phyloP scores from a whole-genome alignment of 2,888 invertebrate species.

The Pseudoips prasinana region DNA sequence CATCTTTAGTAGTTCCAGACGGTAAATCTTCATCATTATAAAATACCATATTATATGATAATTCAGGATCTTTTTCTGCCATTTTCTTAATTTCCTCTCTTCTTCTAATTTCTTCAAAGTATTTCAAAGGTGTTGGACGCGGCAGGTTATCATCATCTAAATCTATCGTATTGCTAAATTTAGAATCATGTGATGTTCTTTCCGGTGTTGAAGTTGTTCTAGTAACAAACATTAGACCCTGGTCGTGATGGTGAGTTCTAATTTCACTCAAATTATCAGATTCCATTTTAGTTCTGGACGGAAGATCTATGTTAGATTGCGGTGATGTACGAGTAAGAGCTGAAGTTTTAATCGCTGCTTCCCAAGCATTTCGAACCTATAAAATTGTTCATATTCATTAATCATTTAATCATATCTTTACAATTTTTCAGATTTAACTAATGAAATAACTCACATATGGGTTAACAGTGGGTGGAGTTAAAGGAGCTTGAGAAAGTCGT shows the following conservation, averaged over 20 bases:
- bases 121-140: neutral
- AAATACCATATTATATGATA: conserved; percentile 50
- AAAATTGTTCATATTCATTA: too few species aligned
- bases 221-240: conserved; percentile 2
- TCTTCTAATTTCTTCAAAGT: conserved; percentile 13
- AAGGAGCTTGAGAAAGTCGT: conserved; percentile 36
- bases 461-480: conserved; percentile 42
- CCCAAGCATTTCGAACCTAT: too few species aligned
- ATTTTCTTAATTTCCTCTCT: conserved; percentile 23
- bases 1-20: conserved; percentile 30
- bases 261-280: too few species aligned
- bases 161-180: conserved; percentile 22
- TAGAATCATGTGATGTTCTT: conserved; percentile 25
- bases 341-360: too few species aligned
- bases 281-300: too few species aligned
- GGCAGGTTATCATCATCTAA: neutral
- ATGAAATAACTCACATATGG: conserved; percentile 38
- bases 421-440: neutral
- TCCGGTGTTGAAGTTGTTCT: conserved; percentile 24
- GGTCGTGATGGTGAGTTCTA: too few species aligned
- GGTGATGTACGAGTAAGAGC: too few species aligned
- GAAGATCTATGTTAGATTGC: too few species aligned
- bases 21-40: conserved; percentile 50
- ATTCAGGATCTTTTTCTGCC: conserved; percentile 41
- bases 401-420: too few species aligned